Evolutionary conservation across 2,888 invertebrate species (phyloP).

Genomic region (Strigamia transsilvanica): DNA sequence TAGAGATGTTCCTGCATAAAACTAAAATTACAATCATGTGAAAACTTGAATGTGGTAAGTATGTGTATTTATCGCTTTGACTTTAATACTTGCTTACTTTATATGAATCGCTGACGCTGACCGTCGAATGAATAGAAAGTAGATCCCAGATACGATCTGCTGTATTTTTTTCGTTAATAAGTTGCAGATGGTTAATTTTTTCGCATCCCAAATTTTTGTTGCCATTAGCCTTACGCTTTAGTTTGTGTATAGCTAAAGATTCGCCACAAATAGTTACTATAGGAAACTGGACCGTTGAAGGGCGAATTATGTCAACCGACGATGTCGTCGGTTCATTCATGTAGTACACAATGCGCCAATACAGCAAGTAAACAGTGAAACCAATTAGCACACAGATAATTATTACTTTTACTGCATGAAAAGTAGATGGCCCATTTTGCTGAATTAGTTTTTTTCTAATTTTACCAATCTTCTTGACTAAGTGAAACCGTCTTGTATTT

Average conservation of each 20-base stretch:
- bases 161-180: neutral
- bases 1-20: neutral
- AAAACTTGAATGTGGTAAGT: neutral
- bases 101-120: neutral
- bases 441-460: neutral
- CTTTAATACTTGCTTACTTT: neutral
- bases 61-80: neutral
- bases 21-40: neutral
- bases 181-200: neutral
- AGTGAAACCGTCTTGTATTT: neutral
- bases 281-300: neutral
- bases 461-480: neutral
- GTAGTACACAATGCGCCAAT: neutral
- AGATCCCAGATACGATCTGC: neutral
- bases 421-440: neutral
- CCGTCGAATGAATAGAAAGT: neutral
- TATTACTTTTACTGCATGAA: neutral
- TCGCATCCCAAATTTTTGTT: neutral
- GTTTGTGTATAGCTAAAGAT: neutral
- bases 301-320: neutral
- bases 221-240: neutral
- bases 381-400: neutral
- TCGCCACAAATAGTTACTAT: slow-evolving; percentile 16
- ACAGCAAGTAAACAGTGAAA: neutral
- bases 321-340: neutral